phyloP scores from a whole-genome alignment of 1,140 invertebrate genomes.

The Holotrichia oblita region DNA sequence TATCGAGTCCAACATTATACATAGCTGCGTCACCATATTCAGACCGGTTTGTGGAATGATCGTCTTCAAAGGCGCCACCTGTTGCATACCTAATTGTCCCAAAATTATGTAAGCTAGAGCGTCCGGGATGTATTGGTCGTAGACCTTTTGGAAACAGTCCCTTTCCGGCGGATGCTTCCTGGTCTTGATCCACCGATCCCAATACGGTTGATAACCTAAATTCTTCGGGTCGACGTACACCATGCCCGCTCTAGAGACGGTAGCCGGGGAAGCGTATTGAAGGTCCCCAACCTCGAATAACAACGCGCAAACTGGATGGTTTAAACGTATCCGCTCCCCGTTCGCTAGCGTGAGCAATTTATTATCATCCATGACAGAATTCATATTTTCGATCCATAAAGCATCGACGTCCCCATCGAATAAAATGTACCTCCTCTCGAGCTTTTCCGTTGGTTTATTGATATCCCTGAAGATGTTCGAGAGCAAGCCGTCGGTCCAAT shows the following conservation, averaged over 20 bases:
- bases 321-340: conserved; percentile 86
- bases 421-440: conserved; percentile 82
- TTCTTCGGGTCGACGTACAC: conserved; percentile 93
- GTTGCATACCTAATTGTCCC: conserved; percentile 72
- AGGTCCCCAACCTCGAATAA: conserved; percentile 92
- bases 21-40: conserved; percentile 89
- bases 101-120: conserved; percentile 80
- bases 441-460: conserved; percentile 77
- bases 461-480: conserved; percentile 92
- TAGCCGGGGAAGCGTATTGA: conserved; percentile 89
- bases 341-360: conserved; percentile 88
- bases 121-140: conserved; percentile 77
- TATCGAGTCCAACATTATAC: conserved; percentile 79
- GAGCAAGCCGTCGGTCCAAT: conserved; percentile 92
- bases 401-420: conserved; percentile 95
- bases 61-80: conserved; percentile 77
- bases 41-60: conserved; percentile 85
- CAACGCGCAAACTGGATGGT: conserved; percentile 80
- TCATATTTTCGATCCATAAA: conserved; percentile 96
- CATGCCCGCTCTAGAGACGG: conserved; percentile 91
- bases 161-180: conserved; percentile 64
- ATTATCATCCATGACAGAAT: conserved; percentile 96
- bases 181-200: conserved; percentile 79
- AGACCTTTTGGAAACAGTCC: conserved; percentile 68
- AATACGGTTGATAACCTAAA: conserved; percentile 85